Conservation (phyloP, 1,140 invertebrate species). For the Meteorus sp. region DNA sequence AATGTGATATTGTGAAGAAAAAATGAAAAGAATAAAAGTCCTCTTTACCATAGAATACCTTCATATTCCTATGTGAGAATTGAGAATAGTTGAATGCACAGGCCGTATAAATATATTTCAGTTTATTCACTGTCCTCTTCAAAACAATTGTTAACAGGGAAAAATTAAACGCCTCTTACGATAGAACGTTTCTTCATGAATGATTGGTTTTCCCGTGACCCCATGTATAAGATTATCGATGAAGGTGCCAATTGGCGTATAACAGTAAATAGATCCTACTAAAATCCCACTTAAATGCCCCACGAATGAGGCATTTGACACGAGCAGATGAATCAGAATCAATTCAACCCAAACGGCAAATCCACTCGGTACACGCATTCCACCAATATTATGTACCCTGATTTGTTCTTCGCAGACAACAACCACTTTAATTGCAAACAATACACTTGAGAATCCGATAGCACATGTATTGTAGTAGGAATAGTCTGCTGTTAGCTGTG, state of each 20-base stretch:
- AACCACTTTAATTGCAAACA: constrained; percentile 73
- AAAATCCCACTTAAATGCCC: constrained; percentile 75
- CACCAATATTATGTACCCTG: constrained; percentile 54
- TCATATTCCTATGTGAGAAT: no score
- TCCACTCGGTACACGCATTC: constrained; percentile 64
- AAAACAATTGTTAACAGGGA: not conserved
- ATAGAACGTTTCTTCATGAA: constrained; percentile 55
- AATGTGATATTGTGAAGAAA: no score
- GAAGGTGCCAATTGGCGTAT: constrained; percentile 63
- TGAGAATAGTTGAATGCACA: no score
- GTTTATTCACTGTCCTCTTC: not conserved
- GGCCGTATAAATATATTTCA: no score
- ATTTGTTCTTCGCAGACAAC: constrained; percentile 57
- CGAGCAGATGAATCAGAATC: constrained; percentile 68
- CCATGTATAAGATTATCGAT: constrained; percentile 55
- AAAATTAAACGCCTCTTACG: constrained; percentile 32
- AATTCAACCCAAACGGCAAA: constrained; percentile 71
- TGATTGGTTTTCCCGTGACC: constrained; percentile 52
- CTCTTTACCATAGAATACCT: no score
- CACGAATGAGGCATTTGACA: constrained; percentile 64
- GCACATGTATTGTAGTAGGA: constrained; percentile 64
- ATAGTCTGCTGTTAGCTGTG: constrained; percentile 49
- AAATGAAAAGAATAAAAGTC: no score
- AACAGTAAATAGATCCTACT: constrained; percentile 67
- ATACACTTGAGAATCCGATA: constrained; percentile 68